Base-by-base conservation (phyloP, 2,888 invertebrate genomes). In the Pardosa pseudoannulata region DNA sequence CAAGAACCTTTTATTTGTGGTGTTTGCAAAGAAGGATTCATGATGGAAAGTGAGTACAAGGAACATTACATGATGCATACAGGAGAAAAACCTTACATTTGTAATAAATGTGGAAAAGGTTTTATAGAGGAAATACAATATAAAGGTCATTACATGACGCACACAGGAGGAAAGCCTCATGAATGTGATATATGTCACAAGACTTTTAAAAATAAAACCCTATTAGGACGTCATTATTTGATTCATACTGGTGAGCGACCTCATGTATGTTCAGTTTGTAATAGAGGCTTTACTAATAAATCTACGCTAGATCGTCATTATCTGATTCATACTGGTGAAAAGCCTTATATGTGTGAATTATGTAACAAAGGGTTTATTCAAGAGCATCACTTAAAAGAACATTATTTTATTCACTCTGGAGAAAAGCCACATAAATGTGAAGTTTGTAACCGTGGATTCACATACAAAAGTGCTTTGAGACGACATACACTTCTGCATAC, bases 361-460 rank as follows among this genome's bases (percentile, higher is more conserved):
- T 83, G 83, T 32, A 83, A 78, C 31, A 83, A 83, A 39, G 83
- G 83, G 29, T 83, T 83, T 39, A 83, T 83, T n/a, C 83, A 83
- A 29, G 83, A 83, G 27, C 83, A 83, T 72, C 83, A 83, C 16
- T 29, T 83, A 13, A 83, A 83, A 50, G 83, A 83, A 27, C 83
- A 83, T 56, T 83, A 83, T 28, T 83, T 68, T 13, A 78, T 50
- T n/a, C 83, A 83, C 27, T 78, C 78, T 11, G 83, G 83, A 2
- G 83, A 46, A 36, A 83, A 83, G 13, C 83, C 83, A 0, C 73
- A 83, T 23, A 65, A 13, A 1, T 83, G 83, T 36, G 56, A 73
- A 1, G 68, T 68, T 13, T 83, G 83, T 16, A 50, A 83, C 1
- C 46, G 83, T 3, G 83, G 83, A 7, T 83, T 83, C 32, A 83